A percentile compares a stretch with the other conserved stretches of the same genome.
Conservation (phyloP, 1,140 invertebrate genomes). For the Drosophila dunni region DNA sequence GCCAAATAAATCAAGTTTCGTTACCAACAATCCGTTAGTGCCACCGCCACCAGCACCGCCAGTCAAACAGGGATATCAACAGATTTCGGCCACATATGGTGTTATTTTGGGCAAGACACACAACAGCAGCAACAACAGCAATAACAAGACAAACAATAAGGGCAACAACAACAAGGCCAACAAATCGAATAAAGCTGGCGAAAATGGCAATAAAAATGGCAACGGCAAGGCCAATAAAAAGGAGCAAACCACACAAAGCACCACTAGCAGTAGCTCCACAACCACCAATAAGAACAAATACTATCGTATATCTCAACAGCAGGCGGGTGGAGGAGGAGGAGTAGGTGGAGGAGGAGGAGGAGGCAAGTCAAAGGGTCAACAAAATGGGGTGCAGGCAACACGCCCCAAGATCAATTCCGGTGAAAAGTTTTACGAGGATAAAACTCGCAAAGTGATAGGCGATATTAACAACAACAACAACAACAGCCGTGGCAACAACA, state of each 20-base stretch:
- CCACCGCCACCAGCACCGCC: constrained; percentile 24
- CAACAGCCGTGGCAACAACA: constrained; percentile 27
- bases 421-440: constrained; percentile 67
- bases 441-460: constrained; percentile 70
- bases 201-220: constrained; percentile 44
- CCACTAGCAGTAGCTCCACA: constrained; percentile 16
- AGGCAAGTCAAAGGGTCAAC: constrained; percentile 51
- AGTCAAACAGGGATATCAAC: constrained; percentile 73
- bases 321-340: constrained; percentile 16
- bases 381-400: constrained; percentile 62
- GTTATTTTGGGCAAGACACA: constrained; percentile 63
- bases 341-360: constrained; percentile 9
- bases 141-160: constrained; percentile 59
- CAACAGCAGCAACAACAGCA: constrained; percentile 31
- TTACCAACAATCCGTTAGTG: constrained; percentile 69
- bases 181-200: constrained; percentile 32
- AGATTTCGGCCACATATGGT: constrained; percentile 78
- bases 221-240: constrained; percentile 48
- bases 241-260: constrained; percentile 46
- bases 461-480: constrained; percentile 47
- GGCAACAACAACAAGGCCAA: constrained; percentile 58
- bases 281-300: constrained; percentile 67
- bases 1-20: constrained; percentile 64
- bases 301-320: constrained; percentile 71
- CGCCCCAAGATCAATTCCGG: constrained; percentile 62